Evolutionary conservation across 2,888 invertebrate species (phyloP).

Genomic region (Ligdia adustata): DNA sequence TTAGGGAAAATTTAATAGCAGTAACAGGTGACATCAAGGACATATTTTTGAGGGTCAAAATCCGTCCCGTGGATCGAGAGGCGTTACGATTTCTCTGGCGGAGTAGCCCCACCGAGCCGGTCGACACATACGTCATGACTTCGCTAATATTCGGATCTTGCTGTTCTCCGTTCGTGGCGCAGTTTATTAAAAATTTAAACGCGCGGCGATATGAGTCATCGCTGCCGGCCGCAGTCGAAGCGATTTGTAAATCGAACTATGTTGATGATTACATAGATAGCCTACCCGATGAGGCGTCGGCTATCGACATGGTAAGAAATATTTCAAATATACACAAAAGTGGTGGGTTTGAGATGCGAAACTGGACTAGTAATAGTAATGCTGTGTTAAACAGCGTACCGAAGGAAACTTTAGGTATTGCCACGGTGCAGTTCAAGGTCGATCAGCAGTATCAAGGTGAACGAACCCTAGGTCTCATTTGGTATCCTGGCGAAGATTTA

Average conservation of each 20-base stretch:
- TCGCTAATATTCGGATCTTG: neutral
- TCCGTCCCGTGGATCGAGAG: neutral
- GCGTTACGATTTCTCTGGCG: neutral
- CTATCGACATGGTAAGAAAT: slow-evolving; percentile 24
- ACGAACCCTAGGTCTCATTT: slow-evolving; percentile 37
- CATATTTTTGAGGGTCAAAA: neutral
- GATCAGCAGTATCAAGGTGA: slow-evolving; percentile 26
- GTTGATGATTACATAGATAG: slow-evolving; percentile 37
- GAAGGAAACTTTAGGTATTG: slow-evolving; percentile 23
- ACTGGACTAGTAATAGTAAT: slow-evolving; percentile 37
- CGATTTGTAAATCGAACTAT: neutral
- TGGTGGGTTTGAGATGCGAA: slow-evolving; percentile 40
- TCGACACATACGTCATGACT: neutral
- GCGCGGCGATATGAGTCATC: neutral
- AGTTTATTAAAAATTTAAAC: neutral
- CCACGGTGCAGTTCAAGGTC: too few relatives aligned
- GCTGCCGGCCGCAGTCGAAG: neutral
- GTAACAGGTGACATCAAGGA: neutral
- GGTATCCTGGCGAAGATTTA: slow-evolving; percentile 32
- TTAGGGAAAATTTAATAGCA: neutral
- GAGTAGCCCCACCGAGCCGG: neutral
- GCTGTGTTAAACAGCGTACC: slow-evolving; percentile 31
- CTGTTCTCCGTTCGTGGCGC: neutral
- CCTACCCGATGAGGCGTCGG: slow-evolving; percentile 23
- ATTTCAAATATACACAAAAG: slow-evolving; percentile 30